A percentile compares a stretch with the other conserved stretches of the same genome.
phyloP scores from a whole-genome alignment of 2,888 invertebrate genomes.

The Beris morrisii region DNA sequence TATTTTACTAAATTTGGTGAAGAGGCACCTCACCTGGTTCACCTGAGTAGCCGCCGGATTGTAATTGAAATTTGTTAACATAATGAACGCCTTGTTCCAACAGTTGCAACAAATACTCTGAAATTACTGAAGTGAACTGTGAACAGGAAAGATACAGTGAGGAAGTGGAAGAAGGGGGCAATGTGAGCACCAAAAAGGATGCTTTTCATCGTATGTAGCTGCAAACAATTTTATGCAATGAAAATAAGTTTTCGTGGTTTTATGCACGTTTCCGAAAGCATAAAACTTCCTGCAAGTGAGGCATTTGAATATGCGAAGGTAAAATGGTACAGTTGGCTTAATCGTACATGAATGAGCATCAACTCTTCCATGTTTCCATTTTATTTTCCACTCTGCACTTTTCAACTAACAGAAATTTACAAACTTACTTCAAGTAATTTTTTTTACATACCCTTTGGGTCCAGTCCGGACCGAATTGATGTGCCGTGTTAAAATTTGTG shows the following conservation, averaged over 20 bases:
- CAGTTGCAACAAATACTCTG: no score
- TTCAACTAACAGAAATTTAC: slow-evolving; percentile 7
- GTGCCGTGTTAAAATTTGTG: no score
- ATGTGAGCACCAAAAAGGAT: no score
- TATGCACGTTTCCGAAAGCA: slow-evolving; percentile 27
- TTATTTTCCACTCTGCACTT: slow-evolving; percentile 27
- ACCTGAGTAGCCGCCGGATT: no score
- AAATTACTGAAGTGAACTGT: no score
- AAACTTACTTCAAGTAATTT: not conserved
- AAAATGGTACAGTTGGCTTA: slow-evolving; percentile 31
- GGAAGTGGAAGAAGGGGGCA: no score
- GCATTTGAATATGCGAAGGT: slow-evolving; percentile 28
- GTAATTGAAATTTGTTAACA: no score
- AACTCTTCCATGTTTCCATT: slow-evolving; percentile 30
- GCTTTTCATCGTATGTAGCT: not conserved
- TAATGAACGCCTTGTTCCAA: no score
- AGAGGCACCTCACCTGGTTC: no score
- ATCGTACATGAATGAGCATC: slow-evolving; percentile 32
- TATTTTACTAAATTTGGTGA: no score
- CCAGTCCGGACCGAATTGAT: no score
- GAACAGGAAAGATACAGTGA: no score
- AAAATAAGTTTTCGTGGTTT: slow-evolving; percentile 32
- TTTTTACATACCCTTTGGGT: not conserved
- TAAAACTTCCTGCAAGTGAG: slow-evolving; percentile 20
- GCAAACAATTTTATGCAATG: slow-evolving; percentile 32